Base-by-base conservation (phyloP, 1,140 invertebrate species). In the Oncopodura yosiiana region DNA sequence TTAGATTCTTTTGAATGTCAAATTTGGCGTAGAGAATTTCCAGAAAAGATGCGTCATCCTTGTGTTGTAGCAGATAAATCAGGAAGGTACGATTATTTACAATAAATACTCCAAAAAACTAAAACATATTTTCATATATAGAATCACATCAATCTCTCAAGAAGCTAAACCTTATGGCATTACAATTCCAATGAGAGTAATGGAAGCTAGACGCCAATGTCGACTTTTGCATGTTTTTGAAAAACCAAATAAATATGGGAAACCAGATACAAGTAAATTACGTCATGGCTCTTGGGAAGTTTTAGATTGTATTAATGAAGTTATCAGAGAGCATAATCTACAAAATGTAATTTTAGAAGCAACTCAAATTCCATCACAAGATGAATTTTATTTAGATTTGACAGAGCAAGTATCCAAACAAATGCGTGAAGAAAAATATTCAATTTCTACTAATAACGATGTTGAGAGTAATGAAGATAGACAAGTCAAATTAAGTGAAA, bases 1-100 rank as follows among this genome's bases (percentile, higher is more conserved):
- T 23, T 49, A 19, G 46, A 49, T 38, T 37, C 32, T 49, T 49
- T 49, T 12, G 46, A 49, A 26, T 49, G 46, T 37, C 46, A 49
- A 38, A 26, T 49, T 26, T 49, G 36, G 32, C 46, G 38, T 19
- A 49, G 46, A 26, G 46, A 49, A 26, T 38, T n/a, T 23, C 46
- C 46, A 4, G 32, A 49, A 11, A 37, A 37, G 24, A 23, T 18
- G 32, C 32, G 38, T 26, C 38, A 49, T 24, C 46, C 46, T 26
- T 49, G 46, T 23, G 46, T 49, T 14, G 46, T 49, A 12, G 32
- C 46, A 16, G 46, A 49, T 27, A 49, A 38, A 37, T 23, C 46
- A 14, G 46, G 46, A 36, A 37, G 36, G 46, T 36, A 49, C 36
- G 30, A n/a, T 34, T n/a, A 30, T 23, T 16, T 21, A 11, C 14